A percentile compares a stretch with the other conserved stretches of the same genome.
Conservation (phyloP, 2,888 invertebrate genomes). For the Thymelicus lineola region DNA sequence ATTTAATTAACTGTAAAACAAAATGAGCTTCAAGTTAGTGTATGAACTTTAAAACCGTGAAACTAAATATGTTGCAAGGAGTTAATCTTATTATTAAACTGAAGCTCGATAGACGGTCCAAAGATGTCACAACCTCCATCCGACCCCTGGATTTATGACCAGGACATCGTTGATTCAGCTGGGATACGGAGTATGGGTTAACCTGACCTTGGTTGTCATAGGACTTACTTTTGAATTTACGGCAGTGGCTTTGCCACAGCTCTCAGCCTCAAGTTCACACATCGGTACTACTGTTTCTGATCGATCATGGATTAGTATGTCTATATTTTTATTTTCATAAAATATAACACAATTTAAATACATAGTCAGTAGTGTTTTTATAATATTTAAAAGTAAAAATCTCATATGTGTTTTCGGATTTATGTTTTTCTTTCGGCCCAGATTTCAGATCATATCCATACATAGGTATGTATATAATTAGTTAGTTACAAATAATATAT, state of each 20-base stretch:
- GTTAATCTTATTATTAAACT: background rate
- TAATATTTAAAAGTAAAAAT: no score
- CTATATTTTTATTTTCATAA: background rate
- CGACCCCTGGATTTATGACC: conserved; percentile 61
- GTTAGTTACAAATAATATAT: no score
- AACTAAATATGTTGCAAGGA: background rate
- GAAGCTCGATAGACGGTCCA: background rate
- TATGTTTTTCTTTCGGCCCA: no score
- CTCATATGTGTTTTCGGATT: no score
- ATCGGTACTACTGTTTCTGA: conserved; percentile 73
- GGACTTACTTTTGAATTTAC: conserved; percentile 87
- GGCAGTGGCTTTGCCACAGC: conserved; percentile 85
- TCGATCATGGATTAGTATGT: conserved; percentile 86
- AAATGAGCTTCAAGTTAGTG: background rate
- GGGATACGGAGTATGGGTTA: conserved; percentile 67
- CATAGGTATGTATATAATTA: no score
- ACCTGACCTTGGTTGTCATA: conserved; percentile 83
- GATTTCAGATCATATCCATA: no score
- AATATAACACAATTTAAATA: no score
- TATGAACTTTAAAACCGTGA: background rate
- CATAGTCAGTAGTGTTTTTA: no score
- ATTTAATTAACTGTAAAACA: background rate
- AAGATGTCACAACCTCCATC: background rate
- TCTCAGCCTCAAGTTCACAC: conserved; percentile 64
- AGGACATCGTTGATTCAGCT: conserved; percentile 62